Base-by-base conservation (phyloP, 2,888 invertebrate genomes). In the Pediacus dermestoides region DNA sequence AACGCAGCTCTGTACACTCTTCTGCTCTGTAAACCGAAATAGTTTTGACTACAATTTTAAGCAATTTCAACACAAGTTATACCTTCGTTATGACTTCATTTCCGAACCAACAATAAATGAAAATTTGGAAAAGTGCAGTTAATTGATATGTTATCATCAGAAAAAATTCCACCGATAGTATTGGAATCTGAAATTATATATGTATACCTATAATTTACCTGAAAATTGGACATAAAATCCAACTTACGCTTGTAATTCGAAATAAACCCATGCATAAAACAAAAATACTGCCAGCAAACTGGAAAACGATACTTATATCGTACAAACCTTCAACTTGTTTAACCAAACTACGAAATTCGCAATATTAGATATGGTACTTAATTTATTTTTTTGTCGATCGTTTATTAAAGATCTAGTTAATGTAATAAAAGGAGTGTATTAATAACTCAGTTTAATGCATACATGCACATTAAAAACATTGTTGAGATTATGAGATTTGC, bases 51-150 rank as follows among this genome's bases (percentile, higher is more conserved):
- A n/a, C n/a, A 28, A 28, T 3, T 10, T 12, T 10, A 28, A 12
- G 10, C 13, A 13, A 3, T 2, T 6, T 9, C n/a, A 28, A n/a
- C 13, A n/a, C n/a, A n/a, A n/a, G n/a, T n/a, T n/a, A n/a, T 13
- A 28, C 28, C 12, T 28, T 28, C n/a, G 2, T 12, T 10, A 13
- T 28, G 28, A 28, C 28, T 6, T 28, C 28, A 13, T 28, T 28
- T 3, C 28, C 28, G 28, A 28, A 28, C 28, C 28, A 28, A 13
- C 28, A 28, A 4, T 28, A 28, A 10, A 28, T 12, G 2, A 28
- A 12, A 12, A 28, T 10, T 13, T 28, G 28, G 10, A 28, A 28
- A 3, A 2, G 10, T 2, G 13, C 28, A 2, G 28, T 12, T n/a
- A 28, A 12, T 13, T 28, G 28, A 13, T 28, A 28, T 3, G n/a